These are phyloP conservation scores for Porites rus DNA, from an alignment of 92 coral and sea anemone genomes.

Conservation along the genomic window DNA sequence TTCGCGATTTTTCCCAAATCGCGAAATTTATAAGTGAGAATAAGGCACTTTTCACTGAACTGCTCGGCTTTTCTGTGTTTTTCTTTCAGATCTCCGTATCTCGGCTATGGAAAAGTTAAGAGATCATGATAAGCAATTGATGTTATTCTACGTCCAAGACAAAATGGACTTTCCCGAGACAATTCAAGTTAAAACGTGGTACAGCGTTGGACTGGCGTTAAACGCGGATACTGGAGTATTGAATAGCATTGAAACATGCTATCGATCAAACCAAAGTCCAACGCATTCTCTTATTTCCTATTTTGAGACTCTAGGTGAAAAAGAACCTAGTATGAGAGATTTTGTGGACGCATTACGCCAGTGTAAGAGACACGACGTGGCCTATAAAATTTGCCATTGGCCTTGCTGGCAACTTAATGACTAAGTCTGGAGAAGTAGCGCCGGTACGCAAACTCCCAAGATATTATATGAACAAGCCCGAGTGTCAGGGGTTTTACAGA, in stretches of 20 bases:
- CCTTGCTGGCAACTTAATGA: not conserved
- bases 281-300: not conserved
- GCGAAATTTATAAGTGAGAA: too few species aligned
- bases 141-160: slow-evolving; percentile 4
- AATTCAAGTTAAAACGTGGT: not conserved
- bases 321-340: slow-evolving; percentile 6
- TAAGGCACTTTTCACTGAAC: too few species aligned
- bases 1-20: too few species aligned
- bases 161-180: not conserved
- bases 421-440: too few species aligned
- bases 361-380: slow-evolving; percentile 24
- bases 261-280: not conserved
- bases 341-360: not conserved
- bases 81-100: not conserved
- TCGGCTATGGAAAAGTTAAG: not conserved
- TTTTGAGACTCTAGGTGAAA: not conserved
- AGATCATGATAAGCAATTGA: not conserved
- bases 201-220: not conserved
- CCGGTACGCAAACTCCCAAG: too few species aligned
- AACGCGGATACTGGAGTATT: not conserved
- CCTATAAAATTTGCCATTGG: slow-evolving; percentile 1
- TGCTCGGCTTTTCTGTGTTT: not conserved
- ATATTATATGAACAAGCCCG: too few species aligned
- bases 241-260: not conserved
- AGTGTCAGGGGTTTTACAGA: too few species aligned